phyloP scores from a whole-genome alignment of 2,797 vertebrate genomes.

The Thripadectes ignobilis region DNA sequence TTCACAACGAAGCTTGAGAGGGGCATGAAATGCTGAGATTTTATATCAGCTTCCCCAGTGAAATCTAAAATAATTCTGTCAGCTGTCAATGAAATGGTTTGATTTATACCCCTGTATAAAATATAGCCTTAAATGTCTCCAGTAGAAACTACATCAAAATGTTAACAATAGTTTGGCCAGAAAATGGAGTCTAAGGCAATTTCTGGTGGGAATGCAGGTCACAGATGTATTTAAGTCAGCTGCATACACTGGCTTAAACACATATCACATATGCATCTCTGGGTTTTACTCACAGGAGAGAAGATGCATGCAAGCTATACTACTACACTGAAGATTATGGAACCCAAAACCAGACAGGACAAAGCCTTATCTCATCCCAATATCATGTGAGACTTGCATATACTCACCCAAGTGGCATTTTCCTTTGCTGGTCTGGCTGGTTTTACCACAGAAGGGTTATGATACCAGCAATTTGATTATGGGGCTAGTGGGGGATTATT shows the following conservation, averaged over 20 bases:
- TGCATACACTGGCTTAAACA: not conserved
- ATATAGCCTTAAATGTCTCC: not conserved
- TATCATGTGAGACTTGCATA: not conserved
- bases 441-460: constrained; percentile 34
- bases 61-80: constrained; percentile 3
- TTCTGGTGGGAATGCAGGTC: constrained; percentile 17
- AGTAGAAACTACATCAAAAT: constrained; percentile 12
- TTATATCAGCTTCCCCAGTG: not conserved
- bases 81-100: not conserved
- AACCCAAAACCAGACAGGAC: not conserved
- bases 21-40: not conserved
- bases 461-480: constrained; percentile 37
- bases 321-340: not conserved
- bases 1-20: not conserved
- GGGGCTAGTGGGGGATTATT: constrained; percentile 30
- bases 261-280: not conserved
- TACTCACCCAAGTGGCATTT: constrained; percentile 2
- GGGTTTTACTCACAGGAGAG: not conserved
- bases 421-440: constrained; percentile 26
- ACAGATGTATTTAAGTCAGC: constrained; percentile 19
- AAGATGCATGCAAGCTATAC: not conserved
- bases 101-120: not conserved
- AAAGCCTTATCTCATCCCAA: constrained; percentile 3
- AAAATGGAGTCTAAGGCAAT: not conserved
- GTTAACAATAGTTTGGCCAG: not conserved